Evolutionary conservation across 1,140 invertebrate species (phyloP).

Genomic region (Lutraria rhynchaena): DNA sequence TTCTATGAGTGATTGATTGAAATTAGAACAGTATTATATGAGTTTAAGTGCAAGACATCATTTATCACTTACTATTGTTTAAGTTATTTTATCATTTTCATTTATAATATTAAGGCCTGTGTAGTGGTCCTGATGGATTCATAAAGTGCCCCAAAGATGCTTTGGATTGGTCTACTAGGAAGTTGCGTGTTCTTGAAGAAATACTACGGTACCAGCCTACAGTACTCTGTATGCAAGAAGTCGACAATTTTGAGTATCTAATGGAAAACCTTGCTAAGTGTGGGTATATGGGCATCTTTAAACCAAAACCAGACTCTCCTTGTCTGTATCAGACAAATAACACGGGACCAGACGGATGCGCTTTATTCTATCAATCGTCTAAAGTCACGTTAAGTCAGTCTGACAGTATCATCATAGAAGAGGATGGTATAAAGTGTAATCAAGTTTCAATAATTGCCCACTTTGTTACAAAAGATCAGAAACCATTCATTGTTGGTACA

Average conservation of each 20-base stretch:
- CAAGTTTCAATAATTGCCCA: slow-evolving; percentile 86
- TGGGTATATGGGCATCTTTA: slow-evolving; percentile 89
- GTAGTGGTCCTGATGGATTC: slow-evolving; percentile 89
- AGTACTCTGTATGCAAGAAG: slow-evolving; percentile 90
- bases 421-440: slow-evolving; percentile 88
- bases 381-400: slow-evolving; percentile 86
- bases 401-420: slow-evolving; percentile 87
- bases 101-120: slow-evolving; percentile 85
- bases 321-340: slow-evolving; percentile 87
- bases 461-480: slow-evolving; percentile 31
- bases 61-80: too few relatives aligned
- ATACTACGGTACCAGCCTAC: slow-evolving; percentile 88
- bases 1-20: too few relatives aligned
- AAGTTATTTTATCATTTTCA: too few relatives aligned
- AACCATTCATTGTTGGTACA: slow-evolving; percentile 87
- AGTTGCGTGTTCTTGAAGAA: slow-evolving; percentile 88
- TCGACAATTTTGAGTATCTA: slow-evolving; percentile 90
- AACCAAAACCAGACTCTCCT: slow-evolving; percentile 91
- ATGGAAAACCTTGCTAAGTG: slow-evolving; percentile 85
- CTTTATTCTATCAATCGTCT: slow-evolving; percentile 87
- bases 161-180: slow-evolving; percentile 87
- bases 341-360: slow-evolving; percentile 91
- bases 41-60: too few relatives aligned
- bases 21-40: too few relatives aligned
- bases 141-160: slow-evolving; percentile 88